Evolutionary conservation across 1,140 invertebrate species (phyloP).

Genomic region (Drosophila sechellia): DNA sequence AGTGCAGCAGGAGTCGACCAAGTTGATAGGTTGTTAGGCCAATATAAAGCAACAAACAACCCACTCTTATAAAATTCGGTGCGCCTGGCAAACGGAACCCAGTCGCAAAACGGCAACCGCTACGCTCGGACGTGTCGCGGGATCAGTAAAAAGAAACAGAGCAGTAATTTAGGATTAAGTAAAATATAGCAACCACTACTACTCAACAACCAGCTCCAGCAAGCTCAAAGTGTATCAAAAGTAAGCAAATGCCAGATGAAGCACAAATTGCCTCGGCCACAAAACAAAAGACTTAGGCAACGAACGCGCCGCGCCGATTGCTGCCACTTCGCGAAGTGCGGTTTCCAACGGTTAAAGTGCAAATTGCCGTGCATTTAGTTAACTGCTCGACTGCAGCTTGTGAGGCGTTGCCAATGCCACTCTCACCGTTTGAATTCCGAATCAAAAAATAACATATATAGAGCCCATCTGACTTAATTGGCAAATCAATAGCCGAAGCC

Average conservation of each 20-base stretch:
- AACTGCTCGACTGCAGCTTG: slow-evolving; percentile 19
- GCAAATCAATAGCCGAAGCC: slow-evolving; percentile 44
- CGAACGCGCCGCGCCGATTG: slow-evolving; percentile 37
- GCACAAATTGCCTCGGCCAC: slow-evolving; percentile 57
- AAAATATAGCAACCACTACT: slow-evolving; percentile 10
- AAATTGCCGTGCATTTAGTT: slow-evolving; percentile 68
- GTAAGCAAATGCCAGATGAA: slow-evolving; percentile 71
- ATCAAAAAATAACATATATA: slow-evolving; percentile 11
- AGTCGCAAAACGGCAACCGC: slow-evolving; percentile 68
- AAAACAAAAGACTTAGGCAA: slow-evolving; percentile 79
- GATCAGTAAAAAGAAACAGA: slow-evolving; percentile 26
- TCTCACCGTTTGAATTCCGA: slow-evolving; percentile 27
- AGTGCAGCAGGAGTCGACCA: slow-evolving; percentile 13
- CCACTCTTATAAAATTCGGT: slow-evolving; percentile 76
- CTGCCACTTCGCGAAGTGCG: slow-evolving; percentile 46
- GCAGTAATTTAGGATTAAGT: slow-evolving; percentile 1
- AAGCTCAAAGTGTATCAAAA: slow-evolving; percentile 52
- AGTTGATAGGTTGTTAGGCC: slow-evolving; percentile 11
- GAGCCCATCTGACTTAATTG: slow-evolving; percentile 25
- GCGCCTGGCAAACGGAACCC: slow-evolving; percentile 57
- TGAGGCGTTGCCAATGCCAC: slow-evolving; percentile 45
- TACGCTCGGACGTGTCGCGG: slow-evolving; percentile 70
- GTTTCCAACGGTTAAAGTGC: slow-evolving; percentile 72
- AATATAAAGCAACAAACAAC: slow-evolving; percentile 9
- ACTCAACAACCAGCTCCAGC: slow-evolving; percentile 10